Conservation (phyloP, 2,888 invertebrate genomes). For the Timandra comae region DNA sequence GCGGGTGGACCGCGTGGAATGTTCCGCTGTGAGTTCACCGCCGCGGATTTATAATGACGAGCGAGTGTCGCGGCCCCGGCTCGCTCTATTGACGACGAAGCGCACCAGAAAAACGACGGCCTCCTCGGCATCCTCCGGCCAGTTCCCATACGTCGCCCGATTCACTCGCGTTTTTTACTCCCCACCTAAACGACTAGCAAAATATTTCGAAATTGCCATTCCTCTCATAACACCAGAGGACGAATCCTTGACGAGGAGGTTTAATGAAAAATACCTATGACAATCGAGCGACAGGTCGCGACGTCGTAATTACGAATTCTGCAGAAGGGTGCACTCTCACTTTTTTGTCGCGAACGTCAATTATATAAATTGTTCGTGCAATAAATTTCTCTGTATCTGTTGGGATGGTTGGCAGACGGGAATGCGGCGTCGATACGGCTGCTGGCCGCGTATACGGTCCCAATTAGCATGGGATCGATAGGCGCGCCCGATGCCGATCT, state of each 20-base stretch:
- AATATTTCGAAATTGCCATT: constrained; percentile 74
- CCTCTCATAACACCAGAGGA: constrained; percentile 69
- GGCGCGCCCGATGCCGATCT: constrained; percentile 67
- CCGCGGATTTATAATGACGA: constrained; percentile 70
- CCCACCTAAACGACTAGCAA: constrained; percentile 63
- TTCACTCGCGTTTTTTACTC: constrained; percentile 53
- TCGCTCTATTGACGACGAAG: constrained; percentile 48
- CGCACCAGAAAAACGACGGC: constrained; percentile 53
- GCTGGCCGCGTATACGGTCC: constrained; percentile 49
- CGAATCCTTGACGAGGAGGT: constrained; percentile 64
- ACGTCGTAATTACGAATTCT: constrained; percentile 65
- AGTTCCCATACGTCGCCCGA: constrained; percentile 49
- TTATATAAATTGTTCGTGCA: constrained; percentile 75
- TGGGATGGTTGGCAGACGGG: constrained; percentile 55
- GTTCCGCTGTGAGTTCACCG: constrained; percentile 69
- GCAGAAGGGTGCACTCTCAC: constrained; percentile 63
- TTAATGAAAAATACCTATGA: constrained; percentile 63
- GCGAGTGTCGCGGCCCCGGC: constrained; percentile 55
- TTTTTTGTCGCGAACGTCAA: constrained; percentile 71
- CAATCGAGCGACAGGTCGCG: constrained; percentile 45
- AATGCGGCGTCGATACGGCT: constrained; percentile 58
- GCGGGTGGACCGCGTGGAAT: constrained; percentile 64
- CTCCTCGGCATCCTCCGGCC: constrained; percentile 55
- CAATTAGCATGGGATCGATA: constrained; percentile 77
- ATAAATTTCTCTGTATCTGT: constrained; percentile 74